Evolutionary conservation across 2,113 vertebrate genomes (phyloP), one percentile per base, ranked within the genome.

Genomic region (Megaceryle torquata): DNA sequence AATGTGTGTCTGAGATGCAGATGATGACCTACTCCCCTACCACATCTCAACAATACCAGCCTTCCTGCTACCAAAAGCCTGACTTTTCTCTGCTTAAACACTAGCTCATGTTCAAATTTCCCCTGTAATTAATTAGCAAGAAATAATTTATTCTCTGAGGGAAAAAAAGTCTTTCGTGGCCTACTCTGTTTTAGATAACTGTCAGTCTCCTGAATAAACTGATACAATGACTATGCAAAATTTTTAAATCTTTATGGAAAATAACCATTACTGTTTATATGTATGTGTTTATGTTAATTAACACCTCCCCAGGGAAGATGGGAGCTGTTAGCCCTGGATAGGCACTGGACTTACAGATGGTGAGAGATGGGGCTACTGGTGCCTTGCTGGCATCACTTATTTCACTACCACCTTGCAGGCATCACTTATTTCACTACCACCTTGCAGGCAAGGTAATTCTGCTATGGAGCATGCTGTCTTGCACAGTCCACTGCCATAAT

Each of bases 141-240:
- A 57, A 59, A 46, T 22, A 69, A 72, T 35, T 64, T 84, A 67
- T 86, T 86, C 19, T 70, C 33, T 43, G 33, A 63, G 15, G 78
- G n/a, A 31, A 80, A 79, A 75, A 70, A 19, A 0, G 37, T 48
- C 16, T 77, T 83, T 70, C 51, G 83, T 37, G 90, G n/a, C 15
- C 46, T 60, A 12, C 46, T 83, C 15, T 74, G 41, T 74, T 86
- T 88, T 90, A 83, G 63, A 70, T 41, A 92, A 46, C 37, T 74
- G 46, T 25, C 61, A 91, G 41, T 54, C n/a, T 65, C 48, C n/a
- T 24, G 4, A 83, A 85, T 35, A 92, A 83, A 88, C 31, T 44
- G 28, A 63, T 81, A 54, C 5, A 65, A 57, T 53, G 44, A 46
- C 50, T 69, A 17, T 20, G 16, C 19, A 70, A 54, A 74, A 74